Conservation (phyloP, 2,113 vertebrate species). For the Tauraco erythrolophus region DNA sequence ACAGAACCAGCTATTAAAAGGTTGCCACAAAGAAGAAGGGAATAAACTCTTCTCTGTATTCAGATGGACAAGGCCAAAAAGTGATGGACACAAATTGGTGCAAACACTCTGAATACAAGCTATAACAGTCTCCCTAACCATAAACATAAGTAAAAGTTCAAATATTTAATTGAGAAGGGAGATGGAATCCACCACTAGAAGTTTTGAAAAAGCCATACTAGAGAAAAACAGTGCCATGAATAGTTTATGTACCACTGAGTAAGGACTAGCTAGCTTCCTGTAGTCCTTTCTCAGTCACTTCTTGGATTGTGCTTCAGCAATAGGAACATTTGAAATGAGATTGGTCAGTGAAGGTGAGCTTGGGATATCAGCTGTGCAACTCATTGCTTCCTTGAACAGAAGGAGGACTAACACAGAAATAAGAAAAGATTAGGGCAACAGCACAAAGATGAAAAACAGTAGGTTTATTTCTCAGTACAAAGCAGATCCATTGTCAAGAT, state of each 20-base stretch:
- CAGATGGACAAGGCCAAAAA: background rate
- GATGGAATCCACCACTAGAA: background rate
- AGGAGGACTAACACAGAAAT: background rate
- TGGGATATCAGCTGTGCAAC: background rate
- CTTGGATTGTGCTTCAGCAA: background rate
- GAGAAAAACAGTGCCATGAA: background rate
- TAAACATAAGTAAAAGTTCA: background rate
- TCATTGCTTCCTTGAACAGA: background rate
- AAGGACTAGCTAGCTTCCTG: background rate
- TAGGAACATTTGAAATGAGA: background rate
- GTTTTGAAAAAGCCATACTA: background rate
- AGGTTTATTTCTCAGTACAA: background rate
- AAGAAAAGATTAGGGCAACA: background rate
- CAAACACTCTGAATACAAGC: too few relatives aligned
- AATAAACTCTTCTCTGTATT: background rate
- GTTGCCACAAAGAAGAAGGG: background rate
- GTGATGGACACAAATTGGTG: background rate
- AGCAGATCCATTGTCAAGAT: background rate
- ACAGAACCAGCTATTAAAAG: background rate
- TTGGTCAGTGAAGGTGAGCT: background rate
- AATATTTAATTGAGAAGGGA: background rate
- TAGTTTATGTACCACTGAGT: background rate
- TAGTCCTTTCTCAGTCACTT: background rate
- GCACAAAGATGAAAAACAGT: background rate
- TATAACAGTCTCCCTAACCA: background rate